Evolutionary conservation across 2,888 invertebrate genomes (phyloP), one percentile per base, ranked within the genome.

Genomic region (Patella pellucida): DNA sequence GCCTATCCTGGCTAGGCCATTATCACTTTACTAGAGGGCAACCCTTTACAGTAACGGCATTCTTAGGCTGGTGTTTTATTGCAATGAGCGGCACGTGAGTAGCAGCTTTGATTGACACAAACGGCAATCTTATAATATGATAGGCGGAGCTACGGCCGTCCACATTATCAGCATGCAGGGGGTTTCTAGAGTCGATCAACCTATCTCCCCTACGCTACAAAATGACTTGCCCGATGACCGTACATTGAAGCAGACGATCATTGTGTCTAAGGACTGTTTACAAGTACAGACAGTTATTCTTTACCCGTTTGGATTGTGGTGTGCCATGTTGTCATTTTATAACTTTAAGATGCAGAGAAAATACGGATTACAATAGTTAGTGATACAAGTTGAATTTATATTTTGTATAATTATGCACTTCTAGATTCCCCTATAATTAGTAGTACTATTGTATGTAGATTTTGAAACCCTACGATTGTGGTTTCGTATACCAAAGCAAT

Each of bases 71-170:
- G 12, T 23, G 15, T 62, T 23, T 4, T 62, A 23, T 23, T 12
- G 19, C 19, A 23, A 62, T 23, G 11, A 5, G 19, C 14, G 19
- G 62, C 62, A 62, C 62, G 62, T 62, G 62, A 62, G 23, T 23
- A 62, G 11, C 62, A 23, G 19, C 19, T 15, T 14, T 62, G 62
- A 62, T 62, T 62, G 62, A 62, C 62, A 23, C 19, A 23, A 62
- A 62, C 23, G 62, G 2, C 23, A 62, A 62, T 62, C 62, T 62
- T 62, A 23, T 62, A 62, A 62, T 62, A 62, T 62, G 15, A 23
- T 62, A 15, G 62, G 62, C 62, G 62, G 62, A 62, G 62, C 23
- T 62, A 23, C 19, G 62, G 62, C 23, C 62, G 62, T 62, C 19
- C 23, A 19, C 62, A 62, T 23, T 62, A 23, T 23, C 14, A 14